These are phyloP conservation scores for Sylvia atricapilla DNA, from an alignment of 2,113 vertebrate species.

Conservation along the genomic window DNA sequence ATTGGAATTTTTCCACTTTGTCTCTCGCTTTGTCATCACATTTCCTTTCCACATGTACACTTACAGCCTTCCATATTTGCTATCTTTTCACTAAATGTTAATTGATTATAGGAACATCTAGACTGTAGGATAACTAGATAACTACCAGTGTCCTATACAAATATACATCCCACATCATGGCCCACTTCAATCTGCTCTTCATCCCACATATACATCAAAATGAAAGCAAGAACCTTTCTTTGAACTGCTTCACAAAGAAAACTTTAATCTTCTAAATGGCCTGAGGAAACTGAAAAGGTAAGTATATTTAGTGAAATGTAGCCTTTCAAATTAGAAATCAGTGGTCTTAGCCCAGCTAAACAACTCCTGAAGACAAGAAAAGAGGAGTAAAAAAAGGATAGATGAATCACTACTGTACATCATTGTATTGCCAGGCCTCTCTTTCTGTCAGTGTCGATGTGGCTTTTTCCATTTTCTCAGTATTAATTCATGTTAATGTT, in stretches of 20 bases:
- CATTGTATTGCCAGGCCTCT: not conserved
- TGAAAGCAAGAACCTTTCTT: not conserved
- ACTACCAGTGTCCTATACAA: not conserved
- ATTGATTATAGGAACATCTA: not conserved
- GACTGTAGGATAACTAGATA: not conserved
- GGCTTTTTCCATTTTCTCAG: not conserved
- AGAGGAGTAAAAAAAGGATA: not conserved
- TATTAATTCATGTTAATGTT: not conserved
- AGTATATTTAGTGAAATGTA: not conserved
- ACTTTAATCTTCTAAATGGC: not conserved
- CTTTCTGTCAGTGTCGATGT: not conserved
- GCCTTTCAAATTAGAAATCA: not conserved
- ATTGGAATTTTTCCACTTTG: not conserved
- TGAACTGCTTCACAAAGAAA: not conserved
- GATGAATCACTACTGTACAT: not conserved
- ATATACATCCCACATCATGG: accelerated
- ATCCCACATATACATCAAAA: not conserved
- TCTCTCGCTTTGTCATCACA: not conserved
- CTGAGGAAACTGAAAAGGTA: not conserved
- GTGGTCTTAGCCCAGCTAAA: not conserved
- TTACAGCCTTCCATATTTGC: not conserved
- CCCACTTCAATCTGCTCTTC: not conserved
- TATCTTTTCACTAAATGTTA: not conserved
- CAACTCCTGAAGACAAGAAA: not conserved
- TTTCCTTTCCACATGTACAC: not conserved